These are phyloP conservation scores for Limnothrissa miodon DNA, from an alignment of 2,113 vertebrate genomes.

Conservation along the genomic window DNA sequence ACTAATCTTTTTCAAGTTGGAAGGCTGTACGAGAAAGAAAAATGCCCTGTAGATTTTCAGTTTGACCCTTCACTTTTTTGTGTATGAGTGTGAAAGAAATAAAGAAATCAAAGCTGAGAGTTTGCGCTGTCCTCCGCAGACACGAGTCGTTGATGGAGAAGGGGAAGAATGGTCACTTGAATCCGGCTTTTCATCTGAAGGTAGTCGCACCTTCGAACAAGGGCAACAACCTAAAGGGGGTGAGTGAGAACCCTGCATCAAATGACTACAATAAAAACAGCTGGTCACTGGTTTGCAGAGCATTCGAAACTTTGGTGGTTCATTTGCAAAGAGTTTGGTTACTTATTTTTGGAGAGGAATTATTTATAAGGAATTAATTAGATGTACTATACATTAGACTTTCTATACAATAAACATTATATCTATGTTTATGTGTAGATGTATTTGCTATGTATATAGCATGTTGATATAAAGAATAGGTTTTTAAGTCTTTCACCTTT, in stretches of 20 bases:
- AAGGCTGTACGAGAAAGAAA: background rate
- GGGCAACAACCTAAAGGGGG: constrained; percentile 64
- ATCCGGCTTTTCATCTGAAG: constrained; percentile 74
- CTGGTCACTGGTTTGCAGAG: background rate
- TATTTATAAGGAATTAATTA: too few species aligned
- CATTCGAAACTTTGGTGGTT: background rate
- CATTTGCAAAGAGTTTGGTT: too few species aligned
- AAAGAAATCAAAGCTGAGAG: background rate
- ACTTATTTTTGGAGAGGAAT: too few species aligned
- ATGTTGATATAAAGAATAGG: background rate
- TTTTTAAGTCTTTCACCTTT: background rate
- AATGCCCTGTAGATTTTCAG: background rate
- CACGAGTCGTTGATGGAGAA: constrained; percentile 55
- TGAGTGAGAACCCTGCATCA: constrained; percentile 26
- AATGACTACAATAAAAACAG: too few species aligned
- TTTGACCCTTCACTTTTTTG: constrained; percentile 11
- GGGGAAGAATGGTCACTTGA: constrained; percentile 71
- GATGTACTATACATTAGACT: too few species aligned
- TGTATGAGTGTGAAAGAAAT: background rate
- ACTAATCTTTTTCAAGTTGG: background rate
- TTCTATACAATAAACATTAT: too few species aligned
- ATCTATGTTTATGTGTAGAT: too few species aligned
- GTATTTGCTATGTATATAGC: too few species aligned
- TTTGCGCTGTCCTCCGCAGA: constrained; percentile 47
- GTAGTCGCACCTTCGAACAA: constrained; percentile 68